Evolutionary conservation across 2,888 invertebrate genomes (phyloP), one percentile per base, ranked within the genome.

Genomic region (Tinea trinotella): DNA sequence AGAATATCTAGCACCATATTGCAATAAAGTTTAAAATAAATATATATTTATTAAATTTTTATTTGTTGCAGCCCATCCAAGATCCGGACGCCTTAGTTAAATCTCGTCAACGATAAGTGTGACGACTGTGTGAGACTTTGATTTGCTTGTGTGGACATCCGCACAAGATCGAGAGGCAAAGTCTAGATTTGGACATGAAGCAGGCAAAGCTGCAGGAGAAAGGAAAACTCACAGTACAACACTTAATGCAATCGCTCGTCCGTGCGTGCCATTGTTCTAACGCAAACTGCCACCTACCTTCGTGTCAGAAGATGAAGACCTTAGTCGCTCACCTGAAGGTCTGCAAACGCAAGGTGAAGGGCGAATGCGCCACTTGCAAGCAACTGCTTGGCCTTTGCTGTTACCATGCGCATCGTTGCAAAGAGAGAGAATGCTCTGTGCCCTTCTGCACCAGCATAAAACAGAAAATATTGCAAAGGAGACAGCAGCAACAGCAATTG

Each of bases 381-480:
- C 99, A 99, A 80, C 92, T 99, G 53, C 97, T 99, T 70, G 99
- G 98, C 30, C 86, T 99, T 58, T 99, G 99, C 76, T 99, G 98
- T 80, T 99, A 98, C 82, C 99, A 99, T 78, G 99, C 99, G 50
- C 99, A 99, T 83, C 97, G 98, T 87, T 99, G 99, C 86, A 91
- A 93, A 83, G 97, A 97, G 84, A 92, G 92, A 59, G 98, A 98
- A 84, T 99, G 98, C 86, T 94, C 95, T 57, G 99, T 99, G 75
- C 99, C 99, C 60, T 99, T 99, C 93, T 99, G 99, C 89, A 93
- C 93, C 68, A 98, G 97, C 75, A 98, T 99, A 73, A 98, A 99
- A 80, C 96, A 97, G 79, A 99, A 99, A 84, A 87, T 99, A 76
- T 82, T 96, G 59, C 97, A 98, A 69, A 97, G 97, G 79, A 89